A percentile compares a stretch with the other conserved stretches of the same genome.
phyloP scores from a whole-genome alignment of 2,797 vertebrate species.

The Agapornis canus region DNA sequence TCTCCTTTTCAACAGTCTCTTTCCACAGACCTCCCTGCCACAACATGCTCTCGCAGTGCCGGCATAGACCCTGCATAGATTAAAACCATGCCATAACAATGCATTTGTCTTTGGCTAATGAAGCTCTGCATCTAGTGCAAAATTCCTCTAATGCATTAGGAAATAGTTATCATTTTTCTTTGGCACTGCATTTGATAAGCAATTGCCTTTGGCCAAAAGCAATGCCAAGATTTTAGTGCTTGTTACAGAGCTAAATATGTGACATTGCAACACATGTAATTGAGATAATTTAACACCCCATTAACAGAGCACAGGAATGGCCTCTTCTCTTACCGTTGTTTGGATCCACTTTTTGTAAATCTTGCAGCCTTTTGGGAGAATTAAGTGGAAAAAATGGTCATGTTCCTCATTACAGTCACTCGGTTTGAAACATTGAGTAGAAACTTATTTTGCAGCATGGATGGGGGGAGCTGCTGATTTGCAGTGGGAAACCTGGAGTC shows the following conservation, averaged over 20 bases:
- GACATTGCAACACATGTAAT: constrained; percentile 4
- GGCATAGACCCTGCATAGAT: not conserved
- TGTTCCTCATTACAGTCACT: not conserved
- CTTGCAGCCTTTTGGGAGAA: not conserved
- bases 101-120: not conserved
- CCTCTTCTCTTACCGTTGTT: not conserved
- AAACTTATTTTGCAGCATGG: accelerated
- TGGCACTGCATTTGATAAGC: constrained; percentile 30
- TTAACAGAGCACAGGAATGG: not conserved
- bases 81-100: not conserved
- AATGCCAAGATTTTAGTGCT: constrained; percentile 37
- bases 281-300: constrained; percentile 36
- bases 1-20: not conserved
- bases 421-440: not conserved
- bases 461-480: not conserved
- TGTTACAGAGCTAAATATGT: constrained; percentile 30
- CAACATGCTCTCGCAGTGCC: not conserved
- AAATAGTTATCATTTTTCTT: constrained; percentile 48
- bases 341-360: not conserved
- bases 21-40: not conserved
- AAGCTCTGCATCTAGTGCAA: not conserved
- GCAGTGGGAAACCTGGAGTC: not conserved
- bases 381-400: accelerated
- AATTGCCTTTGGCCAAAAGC: constrained; percentile 37
- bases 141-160: constrained; percentile 21